Evolutionary conservation across 2,113 vertebrate species (phyloP).

Genomic region (Pedetes capensis): DNA sequence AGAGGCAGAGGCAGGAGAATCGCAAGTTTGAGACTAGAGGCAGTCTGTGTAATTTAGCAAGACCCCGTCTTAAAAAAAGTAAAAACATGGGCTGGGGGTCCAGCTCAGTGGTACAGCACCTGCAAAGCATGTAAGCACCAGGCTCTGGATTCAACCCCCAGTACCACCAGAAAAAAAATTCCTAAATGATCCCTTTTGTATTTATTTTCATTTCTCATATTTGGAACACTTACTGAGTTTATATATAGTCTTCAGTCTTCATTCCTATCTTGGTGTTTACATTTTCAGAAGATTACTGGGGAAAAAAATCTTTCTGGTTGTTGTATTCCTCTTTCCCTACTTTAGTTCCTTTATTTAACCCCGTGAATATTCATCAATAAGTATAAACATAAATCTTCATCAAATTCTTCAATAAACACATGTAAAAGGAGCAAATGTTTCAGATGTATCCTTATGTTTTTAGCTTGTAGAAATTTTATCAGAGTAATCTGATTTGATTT

Average conservation of each 20-base stretch:
- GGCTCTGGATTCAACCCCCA: too few species aligned
- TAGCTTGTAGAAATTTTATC: neutral
- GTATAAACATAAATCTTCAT: neutral
- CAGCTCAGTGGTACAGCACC: too few species aligned
- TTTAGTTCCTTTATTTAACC: neutral
- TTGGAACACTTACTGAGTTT: neutral
- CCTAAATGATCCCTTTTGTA: neutral
- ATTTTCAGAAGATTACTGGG: neutral
- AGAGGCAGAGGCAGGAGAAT: too few species aligned
- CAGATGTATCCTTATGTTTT: neutral
- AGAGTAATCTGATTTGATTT: neutral
- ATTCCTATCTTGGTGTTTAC: neutral
- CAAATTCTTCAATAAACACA: neutral
- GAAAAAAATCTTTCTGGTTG: too few species aligned
- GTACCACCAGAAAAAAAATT: too few species aligned
- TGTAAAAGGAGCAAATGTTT: neutral
- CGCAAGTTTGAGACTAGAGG: too few species aligned
- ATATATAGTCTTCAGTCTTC: neutral
- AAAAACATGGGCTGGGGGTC: too few species aligned
- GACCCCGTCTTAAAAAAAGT: too few species aligned
- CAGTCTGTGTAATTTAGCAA: too few species aligned
- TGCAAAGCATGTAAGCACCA: too few species aligned
- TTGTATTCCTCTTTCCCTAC: neutral
- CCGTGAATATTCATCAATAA: neutral
- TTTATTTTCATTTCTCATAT: neutral